These are phyloP conservation scores for Hemibagrus guttatus DNA, from an alignment of 2,797 vertebrate species.

Conservation along the genomic window DNA sequence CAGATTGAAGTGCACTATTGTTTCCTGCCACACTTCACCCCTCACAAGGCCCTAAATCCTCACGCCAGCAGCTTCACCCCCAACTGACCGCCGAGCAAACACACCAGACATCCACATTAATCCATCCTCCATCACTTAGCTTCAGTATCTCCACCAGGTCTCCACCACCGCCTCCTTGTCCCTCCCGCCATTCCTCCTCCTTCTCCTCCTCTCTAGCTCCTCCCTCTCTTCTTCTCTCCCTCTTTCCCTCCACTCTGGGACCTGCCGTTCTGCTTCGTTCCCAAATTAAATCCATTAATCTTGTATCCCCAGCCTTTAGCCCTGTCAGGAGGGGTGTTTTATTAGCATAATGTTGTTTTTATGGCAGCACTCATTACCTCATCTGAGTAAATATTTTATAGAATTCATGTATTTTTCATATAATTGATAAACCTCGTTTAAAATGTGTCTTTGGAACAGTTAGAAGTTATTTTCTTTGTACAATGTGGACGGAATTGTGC, in stretches of 20 bases:
- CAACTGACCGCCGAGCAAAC: constrained; percentile 29
- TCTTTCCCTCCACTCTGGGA: constrained; percentile 23
- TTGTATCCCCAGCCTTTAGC: constrained; percentile 14
- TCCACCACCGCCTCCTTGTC: constrained; percentile 25
- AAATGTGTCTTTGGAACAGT: neutral
- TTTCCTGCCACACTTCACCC: constrained; percentile 33
- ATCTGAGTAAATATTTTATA: constrained; percentile 6
- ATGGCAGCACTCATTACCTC: neutral
- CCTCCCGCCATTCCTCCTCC: constrained; percentile 14
- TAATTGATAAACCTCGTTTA: neutral
- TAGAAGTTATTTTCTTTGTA: neutral
- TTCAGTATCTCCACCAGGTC: constrained; percentile 27
- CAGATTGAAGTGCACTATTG: constrained; percentile 22
- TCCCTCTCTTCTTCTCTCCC: constrained; percentile 14
- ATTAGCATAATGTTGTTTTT: constrained; percentile 36
- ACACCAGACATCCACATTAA: constrained; percentile 42
- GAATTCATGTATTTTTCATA: neutral
- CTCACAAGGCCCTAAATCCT: constrained; percentile 23
- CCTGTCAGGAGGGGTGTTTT: neutral
- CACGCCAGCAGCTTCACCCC: constrained; percentile 25
- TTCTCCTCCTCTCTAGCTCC: constrained; percentile 10
- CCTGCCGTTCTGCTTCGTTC: constrained; percentile 3
- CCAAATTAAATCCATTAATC: constrained; percentile 28
- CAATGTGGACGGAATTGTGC: too few species aligned
- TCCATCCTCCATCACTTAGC: constrained; percentile 51